Percentiles rank a stretch among this genome's conserved stretches.
These are phyloP conservation scores for Pterocles orientalis DNA, from an alignment of 2,113 vertebrate genomes.

Conservation along the genomic window DNA sequence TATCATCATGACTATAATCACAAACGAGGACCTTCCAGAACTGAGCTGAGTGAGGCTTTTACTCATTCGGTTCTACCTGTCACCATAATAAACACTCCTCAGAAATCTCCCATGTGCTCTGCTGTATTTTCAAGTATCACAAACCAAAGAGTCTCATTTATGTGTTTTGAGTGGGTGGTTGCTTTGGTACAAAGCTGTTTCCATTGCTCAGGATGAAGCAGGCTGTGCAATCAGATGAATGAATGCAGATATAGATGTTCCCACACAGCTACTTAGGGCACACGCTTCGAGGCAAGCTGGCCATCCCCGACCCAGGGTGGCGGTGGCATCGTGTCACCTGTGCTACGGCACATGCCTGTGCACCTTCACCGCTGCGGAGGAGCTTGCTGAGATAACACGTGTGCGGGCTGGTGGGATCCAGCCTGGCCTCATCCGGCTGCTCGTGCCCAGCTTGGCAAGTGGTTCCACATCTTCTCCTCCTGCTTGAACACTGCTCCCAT, in stretches of 20 bases:
- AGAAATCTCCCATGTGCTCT: neutral
- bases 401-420: neutral
- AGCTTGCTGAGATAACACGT: accelerated
- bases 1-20: constrained; percentile 30
- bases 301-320: neutral
- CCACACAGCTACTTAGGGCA: accelerated
- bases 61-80: neutral
- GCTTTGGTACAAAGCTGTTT: neutral
- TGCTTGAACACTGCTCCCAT: neutral
- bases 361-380: neutral
- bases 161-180: neutral
- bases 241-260: accelerated
- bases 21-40: constrained; percentile 26
- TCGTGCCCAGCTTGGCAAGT: neutral
- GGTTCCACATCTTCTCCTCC: neutral
- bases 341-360: accelerated
- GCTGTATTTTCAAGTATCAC: neutral
- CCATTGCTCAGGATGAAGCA: neutral
- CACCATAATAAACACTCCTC: neutral
- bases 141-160: neutral
- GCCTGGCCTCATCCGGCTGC: neutral
- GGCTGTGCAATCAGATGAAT: accelerated
- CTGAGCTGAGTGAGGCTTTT: neutral
- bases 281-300: accelerated
- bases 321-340: accelerated